Conservation (phyloP, 1,140 invertebrate genomes). For the Nilaparvata lugens region DNA sequence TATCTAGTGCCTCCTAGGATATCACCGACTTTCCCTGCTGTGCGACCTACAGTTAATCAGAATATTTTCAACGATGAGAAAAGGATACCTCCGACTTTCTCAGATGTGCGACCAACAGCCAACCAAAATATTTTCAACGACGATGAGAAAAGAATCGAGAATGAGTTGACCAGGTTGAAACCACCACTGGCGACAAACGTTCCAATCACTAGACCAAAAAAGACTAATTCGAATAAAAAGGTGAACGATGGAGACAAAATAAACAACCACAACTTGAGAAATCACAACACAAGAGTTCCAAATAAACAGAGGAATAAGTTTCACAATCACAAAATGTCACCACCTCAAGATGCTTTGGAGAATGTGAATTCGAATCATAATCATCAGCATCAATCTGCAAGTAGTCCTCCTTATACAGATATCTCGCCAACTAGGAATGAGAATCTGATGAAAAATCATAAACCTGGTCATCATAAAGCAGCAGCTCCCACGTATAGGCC, state of each 20-base stretch:
- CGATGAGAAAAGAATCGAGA: not conserved
- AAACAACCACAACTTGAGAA: no score
- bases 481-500: no score
- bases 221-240: not conserved
- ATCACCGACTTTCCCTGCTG: constrained; percentile 13
- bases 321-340: not conserved
- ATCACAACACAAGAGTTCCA: no score
- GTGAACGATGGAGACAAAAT: not conserved
- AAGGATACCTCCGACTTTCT: constrained; percentile 15
- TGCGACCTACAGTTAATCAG: not conserved
- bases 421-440: no score
- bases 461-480: no score
- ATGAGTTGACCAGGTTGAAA: constrained; percentile 4
- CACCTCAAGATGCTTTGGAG: not conserved
- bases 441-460: no score
- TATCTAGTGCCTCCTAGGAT: constrained; percentile 20
- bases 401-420: no score
- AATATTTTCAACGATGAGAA: not conserved
- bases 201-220: not conserved
- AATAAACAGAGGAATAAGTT: constrained; percentile 1
- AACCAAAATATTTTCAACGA: not conserved
- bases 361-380: no score
- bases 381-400: no score
- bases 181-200: not conserved
- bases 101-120: not conserved